Conservation (phyloP, 2,113 vertebrate species). For the Leptocoma aspasia region DNA sequence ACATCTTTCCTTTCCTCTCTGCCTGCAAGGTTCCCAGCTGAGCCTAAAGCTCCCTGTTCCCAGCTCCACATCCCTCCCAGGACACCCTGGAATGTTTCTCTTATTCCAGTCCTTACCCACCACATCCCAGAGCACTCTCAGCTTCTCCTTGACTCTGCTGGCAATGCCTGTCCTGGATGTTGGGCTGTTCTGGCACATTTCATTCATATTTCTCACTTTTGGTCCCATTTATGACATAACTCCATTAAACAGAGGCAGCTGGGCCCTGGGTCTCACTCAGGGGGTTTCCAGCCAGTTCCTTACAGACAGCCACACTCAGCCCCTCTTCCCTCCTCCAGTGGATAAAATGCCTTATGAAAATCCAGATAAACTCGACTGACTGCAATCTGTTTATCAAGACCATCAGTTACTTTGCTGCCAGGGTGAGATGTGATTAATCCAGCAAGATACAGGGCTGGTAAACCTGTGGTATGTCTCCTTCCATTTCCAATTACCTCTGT, state of each 20-base stretch:
- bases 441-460: not conserved
- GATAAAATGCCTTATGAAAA: not conserved
- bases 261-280: not conserved
- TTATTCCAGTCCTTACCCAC: not conserved
- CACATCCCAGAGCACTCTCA: not conserved
- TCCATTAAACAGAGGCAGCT: not conserved
- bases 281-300: not conserved
- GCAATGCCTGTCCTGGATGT: not conserved
- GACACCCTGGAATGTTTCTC: not conserved
- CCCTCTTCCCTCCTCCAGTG: not conserved
- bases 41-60: not conserved
- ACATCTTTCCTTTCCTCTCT: not conserved
- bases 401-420: not conserved
- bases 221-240: not conserved
- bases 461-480: not conserved
- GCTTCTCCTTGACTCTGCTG: not conserved
- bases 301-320: not conserved
- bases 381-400: not conserved
- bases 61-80: not conserved
- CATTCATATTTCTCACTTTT: not conserved
- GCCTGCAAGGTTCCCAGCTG: not conserved
- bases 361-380: not conserved
- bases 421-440: not conserved
- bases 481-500: constrained; percentile 42
- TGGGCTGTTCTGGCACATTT: not conserved